Percentiles rank a stretch among this genome's conserved stretches.
Conservation (phyloP, 2,113 vertebrate species). For the Gallinago undulata region DNA sequence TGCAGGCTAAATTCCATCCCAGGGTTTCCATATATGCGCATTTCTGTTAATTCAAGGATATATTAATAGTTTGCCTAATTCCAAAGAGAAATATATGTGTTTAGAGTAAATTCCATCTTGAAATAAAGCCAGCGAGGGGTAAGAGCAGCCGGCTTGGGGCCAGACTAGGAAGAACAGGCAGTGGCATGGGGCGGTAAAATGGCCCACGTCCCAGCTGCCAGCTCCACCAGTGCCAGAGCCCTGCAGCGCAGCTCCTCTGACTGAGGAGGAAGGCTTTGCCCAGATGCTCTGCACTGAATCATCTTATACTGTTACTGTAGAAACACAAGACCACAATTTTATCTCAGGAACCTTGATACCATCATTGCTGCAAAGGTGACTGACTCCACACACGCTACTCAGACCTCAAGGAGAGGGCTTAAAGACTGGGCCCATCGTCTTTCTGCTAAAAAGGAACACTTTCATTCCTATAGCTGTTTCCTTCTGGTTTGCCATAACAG, state of each 20-base stretch:
- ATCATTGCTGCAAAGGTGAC: background rate
- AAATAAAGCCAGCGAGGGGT: background rate
- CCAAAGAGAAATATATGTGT: background rate
- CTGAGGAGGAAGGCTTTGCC: background rate
- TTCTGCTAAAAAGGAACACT: background rate
- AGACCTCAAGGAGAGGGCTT: background rate
- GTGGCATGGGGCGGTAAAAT: background rate
- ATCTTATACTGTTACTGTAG: background rate
- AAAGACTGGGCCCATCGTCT: background rate
- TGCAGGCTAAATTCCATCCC: background rate
- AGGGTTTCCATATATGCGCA: background rate
- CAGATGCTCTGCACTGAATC: background rate
- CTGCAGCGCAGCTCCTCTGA: background rate
- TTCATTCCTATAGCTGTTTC: background rate
- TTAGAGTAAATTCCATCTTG: background rate
- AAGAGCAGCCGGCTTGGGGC: background rate
- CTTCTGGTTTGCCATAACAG: background rate
- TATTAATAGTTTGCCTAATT: background rate
- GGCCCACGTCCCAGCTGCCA: background rate
- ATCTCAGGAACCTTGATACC: background rate
- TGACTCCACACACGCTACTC: fast-evolving
- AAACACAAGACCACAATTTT: background rate
- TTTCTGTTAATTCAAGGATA: background rate
- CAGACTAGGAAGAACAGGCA: background rate
- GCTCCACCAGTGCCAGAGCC: background rate